Conservation (phyloP, 2,888 invertebrate species). For the Harpalus rufipes region DNA sequence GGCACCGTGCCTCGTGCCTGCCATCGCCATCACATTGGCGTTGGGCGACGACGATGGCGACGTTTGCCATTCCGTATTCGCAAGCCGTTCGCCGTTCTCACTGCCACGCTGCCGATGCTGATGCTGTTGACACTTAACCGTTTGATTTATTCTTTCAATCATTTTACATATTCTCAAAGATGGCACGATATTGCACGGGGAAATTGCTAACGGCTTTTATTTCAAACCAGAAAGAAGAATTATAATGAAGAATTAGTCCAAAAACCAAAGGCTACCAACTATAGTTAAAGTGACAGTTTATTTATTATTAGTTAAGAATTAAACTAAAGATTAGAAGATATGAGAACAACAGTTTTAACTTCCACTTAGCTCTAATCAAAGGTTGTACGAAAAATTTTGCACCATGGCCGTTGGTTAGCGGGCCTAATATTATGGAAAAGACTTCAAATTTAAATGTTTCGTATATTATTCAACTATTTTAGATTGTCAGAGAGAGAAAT, state of each 20-base stretch:
- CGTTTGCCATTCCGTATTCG: slow-evolving; percentile 54
- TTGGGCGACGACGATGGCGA: not conserved
- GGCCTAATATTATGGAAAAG: not conserved
- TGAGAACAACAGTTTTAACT: too few relatives aligned
- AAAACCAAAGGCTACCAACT: too few relatives aligned
- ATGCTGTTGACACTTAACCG: slow-evolving; percentile 72
- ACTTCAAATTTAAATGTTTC: too few relatives aligned
- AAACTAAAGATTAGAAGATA: too few relatives aligned
- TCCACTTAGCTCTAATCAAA: too few relatives aligned
- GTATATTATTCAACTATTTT: too few relatives aligned
- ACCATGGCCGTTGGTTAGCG: too few relatives aligned
- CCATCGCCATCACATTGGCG: not conserved
- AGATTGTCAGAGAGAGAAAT: too few relatives aligned
- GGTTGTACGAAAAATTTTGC: too few relatives aligned
- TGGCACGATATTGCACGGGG: slow-evolving; percentile 42
- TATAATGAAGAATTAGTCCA: not conserved
- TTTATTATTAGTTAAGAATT: too few relatives aligned
- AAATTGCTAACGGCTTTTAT: slow-evolving; percentile 18
- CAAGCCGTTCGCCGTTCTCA: not conserved
- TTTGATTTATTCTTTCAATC: slow-evolving; percentile 73
- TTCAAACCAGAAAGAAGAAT: not conserved
- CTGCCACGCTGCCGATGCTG: slow-evolving; percentile 33
- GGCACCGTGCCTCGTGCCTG: slow-evolving; percentile 48
- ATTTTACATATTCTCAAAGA: slow-evolving; percentile 70
- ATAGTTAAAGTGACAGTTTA: too few relatives aligned